A percentile compares a stretch with the other conserved stretches of the same genome.
Evolutionary conservation across 2,888 invertebrate species (phyloP).

Genomic region (Cotesia congregata): DNA sequence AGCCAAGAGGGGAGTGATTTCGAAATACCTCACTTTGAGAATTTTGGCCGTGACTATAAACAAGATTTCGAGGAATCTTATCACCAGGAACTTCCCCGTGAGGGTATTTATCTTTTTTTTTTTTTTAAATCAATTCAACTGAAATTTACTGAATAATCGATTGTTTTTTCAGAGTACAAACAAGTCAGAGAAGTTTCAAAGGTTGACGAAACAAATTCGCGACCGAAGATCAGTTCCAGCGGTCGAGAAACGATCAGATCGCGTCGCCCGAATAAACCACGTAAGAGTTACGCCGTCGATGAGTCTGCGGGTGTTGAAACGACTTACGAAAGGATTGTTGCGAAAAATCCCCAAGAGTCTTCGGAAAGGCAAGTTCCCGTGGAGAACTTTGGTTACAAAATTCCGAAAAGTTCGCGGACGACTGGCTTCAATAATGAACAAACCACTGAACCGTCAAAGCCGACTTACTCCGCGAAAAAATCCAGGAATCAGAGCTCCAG

Average conservation of each 20-base stretch:
- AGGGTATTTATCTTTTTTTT: constrained; percentile 47
- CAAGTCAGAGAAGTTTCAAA: constrained; percentile 55
- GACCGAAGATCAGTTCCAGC: constrained; percentile 4
- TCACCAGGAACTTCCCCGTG: constrained; percentile 50
- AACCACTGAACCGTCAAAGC: background rate
- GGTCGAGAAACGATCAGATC: background rate
- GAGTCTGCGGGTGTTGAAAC: background rate
- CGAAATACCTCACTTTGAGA: constrained; percentile 41
- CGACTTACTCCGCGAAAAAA: background rate
- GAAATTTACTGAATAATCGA: background rate
- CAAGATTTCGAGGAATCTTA: constrained; percentile 58
- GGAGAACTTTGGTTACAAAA: constrained; percentile 7
- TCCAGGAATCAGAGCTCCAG: background rate
- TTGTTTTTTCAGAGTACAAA: constrained; percentile 51
- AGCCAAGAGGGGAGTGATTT: constrained; percentile 45
- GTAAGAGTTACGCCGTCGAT: background rate
- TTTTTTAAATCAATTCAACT: background rate
- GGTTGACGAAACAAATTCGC: constrained; percentile 45
- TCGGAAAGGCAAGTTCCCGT: background rate
- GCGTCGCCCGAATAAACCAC: background rate
- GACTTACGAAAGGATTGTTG: background rate
- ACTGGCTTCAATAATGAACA: background rate
- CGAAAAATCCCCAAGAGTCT: background rate
- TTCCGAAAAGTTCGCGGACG: background rate
- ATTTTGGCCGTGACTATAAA: constrained; percentile 54